These are phyloP conservation scores for Ptychochromis oligacanthus DNA, from an alignment of 2,113 vertebrate genomes.

Conservation along the genomic window DNA sequence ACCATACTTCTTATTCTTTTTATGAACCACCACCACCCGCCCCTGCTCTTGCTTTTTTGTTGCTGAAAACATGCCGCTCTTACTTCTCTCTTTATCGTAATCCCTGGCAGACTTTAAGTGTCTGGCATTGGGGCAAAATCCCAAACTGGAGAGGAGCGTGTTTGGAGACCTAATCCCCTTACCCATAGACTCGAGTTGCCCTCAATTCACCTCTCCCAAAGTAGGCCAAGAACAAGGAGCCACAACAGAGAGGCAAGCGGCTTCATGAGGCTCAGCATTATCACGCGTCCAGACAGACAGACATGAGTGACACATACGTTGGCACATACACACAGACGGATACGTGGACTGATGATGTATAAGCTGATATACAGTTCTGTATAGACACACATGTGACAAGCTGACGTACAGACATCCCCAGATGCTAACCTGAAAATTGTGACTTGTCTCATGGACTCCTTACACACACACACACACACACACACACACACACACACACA, in stretches of 20 bases:
- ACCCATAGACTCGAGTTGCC: conserved; percentile 76
- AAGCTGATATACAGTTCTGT: conserved; percentile 39
- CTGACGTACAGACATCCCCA: conserved; percentile 22
- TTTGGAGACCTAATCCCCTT: conserved; percentile 80
- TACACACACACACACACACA: neutral
- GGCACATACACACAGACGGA: conserved; percentile 1
- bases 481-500: neutral
- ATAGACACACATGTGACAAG: conserved; percentile 29
- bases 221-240: conserved; percentile 82
- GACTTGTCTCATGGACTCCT: neutral
- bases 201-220: conserved; percentile 80
- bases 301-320: conserved; percentile 48
- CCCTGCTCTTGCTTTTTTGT: conserved; percentile 58
- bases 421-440: conserved; percentile 36
- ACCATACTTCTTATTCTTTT: conserved; percentile 51
- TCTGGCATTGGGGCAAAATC: conserved; percentile 80
- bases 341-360: conserved; percentile 55
- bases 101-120: conserved; percentile 84
- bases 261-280: conserved; percentile 63
- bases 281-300: conserved; percentile 51
- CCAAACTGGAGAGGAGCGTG: conserved; percentile 80
- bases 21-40: conserved; percentile 38
- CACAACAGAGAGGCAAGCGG: conserved; percentile 71
- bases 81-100: conserved; percentile 82
- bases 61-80: conserved; percentile 58